Conservation (phyloP, 2,888 invertebrate species). For the Pachydiplax longipennis region DNA sequence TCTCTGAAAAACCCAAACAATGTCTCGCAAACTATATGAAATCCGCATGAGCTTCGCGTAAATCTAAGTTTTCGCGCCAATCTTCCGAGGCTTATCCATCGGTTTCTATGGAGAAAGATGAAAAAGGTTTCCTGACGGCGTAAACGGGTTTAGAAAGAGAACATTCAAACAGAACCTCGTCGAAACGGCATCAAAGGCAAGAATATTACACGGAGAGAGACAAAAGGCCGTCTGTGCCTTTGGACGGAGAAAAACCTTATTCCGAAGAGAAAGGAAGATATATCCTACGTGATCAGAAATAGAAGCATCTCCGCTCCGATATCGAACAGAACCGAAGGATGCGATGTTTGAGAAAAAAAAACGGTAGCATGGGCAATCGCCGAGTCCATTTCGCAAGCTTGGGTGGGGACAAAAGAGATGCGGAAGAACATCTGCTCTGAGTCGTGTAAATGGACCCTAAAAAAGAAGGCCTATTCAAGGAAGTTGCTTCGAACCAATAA, state of each 20-base stretch:
- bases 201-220: not conserved
- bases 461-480: not conserved
- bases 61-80: too few relatives aligned
- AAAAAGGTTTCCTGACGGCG: not conserved
- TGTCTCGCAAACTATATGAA: too few relatives aligned
- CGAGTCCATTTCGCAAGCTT: not conserved
- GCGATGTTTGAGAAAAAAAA: not conserved
- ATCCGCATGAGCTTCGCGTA: too few relatives aligned
- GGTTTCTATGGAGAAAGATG: not conserved
- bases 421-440: not conserved
- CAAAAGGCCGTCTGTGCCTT: not conserved
- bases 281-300: not conserved
- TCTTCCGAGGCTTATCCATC: not conserved
- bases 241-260: not conserved
- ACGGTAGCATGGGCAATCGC: not conserved
- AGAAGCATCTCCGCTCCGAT: not conserved
- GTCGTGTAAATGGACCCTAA: not conserved
- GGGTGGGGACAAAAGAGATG: not conserved
- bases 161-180: not conserved
- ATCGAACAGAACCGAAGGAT: not conserved
- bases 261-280: not conserved
- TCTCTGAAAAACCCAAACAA: too few relatives aligned
- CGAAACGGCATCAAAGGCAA: not conserved
- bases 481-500: not conserved
- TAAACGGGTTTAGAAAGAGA: not conserved